Conservation (phyloP, 2,797 vertebrate genomes). For the Myiotriccus ornatus region DNA sequence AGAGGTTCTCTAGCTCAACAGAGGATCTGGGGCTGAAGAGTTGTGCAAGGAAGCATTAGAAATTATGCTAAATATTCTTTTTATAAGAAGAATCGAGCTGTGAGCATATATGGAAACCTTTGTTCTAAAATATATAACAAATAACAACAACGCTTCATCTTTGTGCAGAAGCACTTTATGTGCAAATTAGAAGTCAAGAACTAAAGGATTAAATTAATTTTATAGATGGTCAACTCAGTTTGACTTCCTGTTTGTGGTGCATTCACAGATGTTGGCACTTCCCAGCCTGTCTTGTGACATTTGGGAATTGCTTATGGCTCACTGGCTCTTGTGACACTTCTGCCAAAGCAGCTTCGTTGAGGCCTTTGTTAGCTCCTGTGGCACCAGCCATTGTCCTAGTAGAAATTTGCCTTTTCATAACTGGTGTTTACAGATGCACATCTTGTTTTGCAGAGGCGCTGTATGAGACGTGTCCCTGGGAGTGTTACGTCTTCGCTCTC, state of each 20-base stretch:
- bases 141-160: background rate
- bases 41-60: background rate
- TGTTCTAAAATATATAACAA: background rate
- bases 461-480: constrained; percentile 86
- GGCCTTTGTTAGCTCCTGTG: background rate
- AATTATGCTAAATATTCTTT: background rate
- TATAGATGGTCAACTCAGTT: background rate
- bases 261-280: background rate
- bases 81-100: background rate
- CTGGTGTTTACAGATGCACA: background rate
- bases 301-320: background rate
- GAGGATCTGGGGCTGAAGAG: background rate
- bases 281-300: background rate
- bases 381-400: background rate
- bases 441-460: constrained; percentile 79
- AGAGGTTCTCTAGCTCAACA: background rate
- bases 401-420: background rate
- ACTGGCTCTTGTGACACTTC: background rate
- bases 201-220: background rate
- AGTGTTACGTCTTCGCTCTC: constrained; percentile 91
- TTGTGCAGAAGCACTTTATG: background rate
- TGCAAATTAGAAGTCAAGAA: background rate
- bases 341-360: background rate
- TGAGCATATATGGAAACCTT: background rate
- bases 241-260: background rate